Evolutionary conservation across 2,888 invertebrate genomes (phyloP).

Genomic region (Idaea straminata): DNA sequence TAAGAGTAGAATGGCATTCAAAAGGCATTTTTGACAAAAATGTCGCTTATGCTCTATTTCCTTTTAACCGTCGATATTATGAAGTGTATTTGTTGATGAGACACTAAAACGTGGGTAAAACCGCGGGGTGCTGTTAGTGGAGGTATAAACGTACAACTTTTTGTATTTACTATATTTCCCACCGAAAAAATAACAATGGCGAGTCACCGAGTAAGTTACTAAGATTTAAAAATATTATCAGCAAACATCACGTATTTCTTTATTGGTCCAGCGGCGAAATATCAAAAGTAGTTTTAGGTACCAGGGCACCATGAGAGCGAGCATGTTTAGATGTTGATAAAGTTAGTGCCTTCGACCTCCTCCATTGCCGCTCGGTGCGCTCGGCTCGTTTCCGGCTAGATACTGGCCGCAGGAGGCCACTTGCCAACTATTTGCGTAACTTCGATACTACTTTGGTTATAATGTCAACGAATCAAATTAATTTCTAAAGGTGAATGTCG

Average conservation of each 20-base stretch:
- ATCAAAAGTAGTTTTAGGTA: slow-evolving; percentile 63
- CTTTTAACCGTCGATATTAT: no score
- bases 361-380: slow-evolving; percentile 67
- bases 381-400: slow-evolving; percentile 62
- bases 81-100: no score
- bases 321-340: slow-evolving; percentile 64
- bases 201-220: background rate
- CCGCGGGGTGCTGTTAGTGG: no score
- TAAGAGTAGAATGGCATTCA: no score
- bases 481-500: slow-evolving; percentile 29
- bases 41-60: no score
- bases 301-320: slow-evolving; percentile 60
- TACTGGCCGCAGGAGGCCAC: slow-evolving; percentile 37
- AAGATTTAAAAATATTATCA: background rate
- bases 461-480: slow-evolving; percentile 38
- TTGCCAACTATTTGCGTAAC: slow-evolving; percentile 21
- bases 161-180: background rate
- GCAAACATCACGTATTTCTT: slow-evolving; percentile 46
- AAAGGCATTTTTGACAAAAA: no score
- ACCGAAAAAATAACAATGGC: background rate
- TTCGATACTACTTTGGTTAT: slow-evolving; percentile 20
- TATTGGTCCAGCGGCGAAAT: slow-evolving; percentile 59
- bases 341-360: slow-evolving; percentile 55
- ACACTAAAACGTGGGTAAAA: no score
- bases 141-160: no score